Conservation (phyloP, 64 coral and sea anemone genomes). For the Dendrophyllia cribrosa region DNA sequence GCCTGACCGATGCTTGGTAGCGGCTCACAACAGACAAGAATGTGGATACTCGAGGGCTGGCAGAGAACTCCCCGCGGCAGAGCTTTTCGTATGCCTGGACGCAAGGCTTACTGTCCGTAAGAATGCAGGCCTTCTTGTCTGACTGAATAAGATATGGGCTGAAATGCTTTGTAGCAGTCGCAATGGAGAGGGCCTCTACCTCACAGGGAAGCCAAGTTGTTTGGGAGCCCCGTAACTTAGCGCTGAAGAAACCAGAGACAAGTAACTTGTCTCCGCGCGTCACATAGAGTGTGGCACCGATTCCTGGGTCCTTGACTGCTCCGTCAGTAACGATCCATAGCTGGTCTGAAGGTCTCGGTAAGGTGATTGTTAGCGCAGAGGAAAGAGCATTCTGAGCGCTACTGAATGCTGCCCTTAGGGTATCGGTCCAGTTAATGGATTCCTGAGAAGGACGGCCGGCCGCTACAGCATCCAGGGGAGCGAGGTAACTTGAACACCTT, state of each 20-base stretch:
- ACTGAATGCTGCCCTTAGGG: background rate
- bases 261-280: constrained; percentile 17
- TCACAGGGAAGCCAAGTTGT: constrained; percentile 36
- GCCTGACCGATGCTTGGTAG: constrained; percentile 38
- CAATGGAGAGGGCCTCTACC: constrained; percentile 27
- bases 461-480: constrained; percentile 5
- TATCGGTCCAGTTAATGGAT: constrained; percentile 5
- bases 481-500: background rate
- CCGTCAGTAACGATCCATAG: constrained; percentile 17
- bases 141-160: constrained; percentile 53
- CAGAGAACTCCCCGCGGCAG: constrained; percentile 13
- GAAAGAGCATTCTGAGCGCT: constrained; percentile 27
- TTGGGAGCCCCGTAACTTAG: constrained; percentile 36
- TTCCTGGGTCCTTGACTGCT: constrained; percentile 23
- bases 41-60: constrained; percentile 37
- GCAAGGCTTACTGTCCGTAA: constrained; percentile 54
- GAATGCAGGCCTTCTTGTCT: constrained; percentile 9
- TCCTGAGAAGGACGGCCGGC: constrained; percentile 43
- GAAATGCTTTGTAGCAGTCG: constrained; percentile 51
- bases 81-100: constrained; percentile 56
- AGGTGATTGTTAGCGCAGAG: background rate
- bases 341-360: background rate
- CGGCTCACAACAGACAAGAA: constrained; percentile 57
- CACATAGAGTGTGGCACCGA: constrained; percentile 19
- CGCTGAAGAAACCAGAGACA: constrained; percentile 46